Base-by-base conservation (phyloP, 1,140 invertebrate genomes). In the Chionoecetes opilio region DNA sequence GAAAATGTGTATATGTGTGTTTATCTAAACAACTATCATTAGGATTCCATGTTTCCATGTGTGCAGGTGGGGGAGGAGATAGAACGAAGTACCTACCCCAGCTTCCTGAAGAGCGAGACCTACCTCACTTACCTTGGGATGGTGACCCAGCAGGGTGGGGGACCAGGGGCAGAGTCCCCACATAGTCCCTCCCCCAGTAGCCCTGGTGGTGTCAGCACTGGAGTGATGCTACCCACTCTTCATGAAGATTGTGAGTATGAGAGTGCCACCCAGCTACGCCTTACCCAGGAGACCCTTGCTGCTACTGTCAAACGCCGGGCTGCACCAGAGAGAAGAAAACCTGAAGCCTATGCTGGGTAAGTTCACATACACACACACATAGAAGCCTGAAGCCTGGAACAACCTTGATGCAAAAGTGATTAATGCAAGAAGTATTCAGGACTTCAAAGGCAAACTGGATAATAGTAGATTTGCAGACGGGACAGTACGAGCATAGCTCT, bases 181-280 rank as follows among this genome's bases (percentile, higher is more conserved):
- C 89, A 87, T 38, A 92, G 38, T 63, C 90, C 89, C 32, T 95
- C 94, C 38, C 94, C 94, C 9, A 53, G 94, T 37, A 95, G 94
- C 34, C 94, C 94, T 92, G 94, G 94, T n/a, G 90, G 37, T 8
- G 53, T 92, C 2, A 32, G 84, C n/a, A 53, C 37, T 14, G 89
- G 41, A 26, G 94, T 90, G 31, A 82, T 95, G 32, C 82, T 95
- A 26, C 94, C 94, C 90, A 95, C 94, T 17, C 75, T 95, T 32
- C 94, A 95, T 75, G 94, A 95, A 86, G 94, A 95, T 84, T 95
- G 90, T 92, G 94, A 95, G 90, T 95, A 92, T 46, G 89, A 95
- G 38, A 46, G 94, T 37, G 82, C 34, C 31, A 85, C 89, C 11
- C 94, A 95, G 29, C 84, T 95, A n/a, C 94, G 94, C 41, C 90